Evolutionary conservation across 2,797 vertebrate genomes (phyloP).

Genomic region (Argentina silus): DNA sequence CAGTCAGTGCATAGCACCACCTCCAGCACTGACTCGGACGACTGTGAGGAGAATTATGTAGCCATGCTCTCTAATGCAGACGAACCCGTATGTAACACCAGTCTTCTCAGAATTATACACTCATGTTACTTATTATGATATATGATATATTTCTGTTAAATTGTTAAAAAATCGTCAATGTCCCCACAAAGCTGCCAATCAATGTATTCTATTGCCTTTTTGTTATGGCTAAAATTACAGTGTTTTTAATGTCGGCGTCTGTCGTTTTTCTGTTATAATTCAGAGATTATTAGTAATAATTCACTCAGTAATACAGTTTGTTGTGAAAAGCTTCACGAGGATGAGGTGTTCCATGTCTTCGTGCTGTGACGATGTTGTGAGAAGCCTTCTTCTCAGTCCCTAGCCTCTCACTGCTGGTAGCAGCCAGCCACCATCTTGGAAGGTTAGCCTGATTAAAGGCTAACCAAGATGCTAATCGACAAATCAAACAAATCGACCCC

Average conservation of each 20-base stretch:
- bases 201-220: too few species aligned
- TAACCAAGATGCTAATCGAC: too few species aligned
- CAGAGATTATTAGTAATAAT: too few species aligned
- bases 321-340: too few species aligned
- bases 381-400: neutral
- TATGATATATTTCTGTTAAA: neutral
- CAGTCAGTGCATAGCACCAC: constrained; percentile 97
- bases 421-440: neutral
- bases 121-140: neutral
- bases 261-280: too few species aligned
- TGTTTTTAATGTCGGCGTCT: too few species aligned
- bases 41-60: constrained; percentile 98
- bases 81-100: constrained; percentile 89
- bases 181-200: too few species aligned
- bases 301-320: too few species aligned
- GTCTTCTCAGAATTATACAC: constrained; percentile 40
- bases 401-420: neutral
- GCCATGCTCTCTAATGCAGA: constrained; percentile 96
- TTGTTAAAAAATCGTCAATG: neutral
- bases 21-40: constrained; percentile 98
- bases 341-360: too few species aligned
- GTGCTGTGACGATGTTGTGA: neutral
- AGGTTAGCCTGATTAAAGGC: too few species aligned
- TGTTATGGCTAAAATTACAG: too few species aligned
- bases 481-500: neutral